These are phyloP conservation scores for Hipposideros larvatus DNA, from an alignment of 2,797 vertebrate species.

Conservation along the genomic window DNA sequence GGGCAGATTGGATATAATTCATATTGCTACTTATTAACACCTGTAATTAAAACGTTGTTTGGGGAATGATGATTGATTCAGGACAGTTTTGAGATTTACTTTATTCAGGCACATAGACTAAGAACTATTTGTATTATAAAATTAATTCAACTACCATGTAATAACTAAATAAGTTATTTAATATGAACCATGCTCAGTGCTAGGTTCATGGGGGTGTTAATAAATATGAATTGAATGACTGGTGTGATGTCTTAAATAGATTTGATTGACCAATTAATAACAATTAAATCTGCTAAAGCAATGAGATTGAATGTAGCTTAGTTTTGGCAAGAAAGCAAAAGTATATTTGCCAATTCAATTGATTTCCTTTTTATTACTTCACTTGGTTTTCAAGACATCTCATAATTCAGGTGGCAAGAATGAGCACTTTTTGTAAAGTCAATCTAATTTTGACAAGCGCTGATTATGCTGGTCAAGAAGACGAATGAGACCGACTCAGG, in stretches of 20 bases:
- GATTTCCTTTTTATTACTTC: not conserved
- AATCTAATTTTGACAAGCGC: not conserved
- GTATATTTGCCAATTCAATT: slow-evolving; percentile 34
- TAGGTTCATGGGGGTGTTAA: slow-evolving; percentile 22
- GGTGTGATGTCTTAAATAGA: slow-evolving; percentile 32
- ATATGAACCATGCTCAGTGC: not conserved
- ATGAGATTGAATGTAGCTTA: not conserved
- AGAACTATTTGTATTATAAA: slow-evolving; percentile 57
- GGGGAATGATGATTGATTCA: slow-evolving; percentile 49
- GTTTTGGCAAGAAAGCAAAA: slow-evolving; percentile 45
- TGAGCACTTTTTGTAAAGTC: slow-evolving; percentile 33
- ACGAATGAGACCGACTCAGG: not conserved
- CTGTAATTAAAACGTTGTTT: slow-evolving; percentile 56
- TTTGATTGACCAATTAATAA: slow-evolving; percentile 64
- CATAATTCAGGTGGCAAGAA: slow-evolving; percentile 36
- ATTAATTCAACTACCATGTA: slow-evolving; percentile 41
- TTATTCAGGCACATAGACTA: slow-evolving; percentile 55
- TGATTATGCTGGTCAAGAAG: slow-evolving; percentile 2
- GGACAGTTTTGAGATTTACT: slow-evolving; percentile 13
- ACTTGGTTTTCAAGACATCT: slow-evolving; percentile 3
- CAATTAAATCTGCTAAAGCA: slow-evolving; percentile 40
- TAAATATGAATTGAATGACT: slow-evolving; percentile 54
- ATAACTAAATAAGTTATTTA: slow-evolving; percentile 26
- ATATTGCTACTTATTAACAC: slow-evolving; percentile 34
- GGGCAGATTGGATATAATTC: slow-evolving; percentile 13